These are phyloP conservation scores for Parnassius orleans DNA, from an alignment of 2,888 invertebrate genomes.

Conservation along the genomic window DNA sequence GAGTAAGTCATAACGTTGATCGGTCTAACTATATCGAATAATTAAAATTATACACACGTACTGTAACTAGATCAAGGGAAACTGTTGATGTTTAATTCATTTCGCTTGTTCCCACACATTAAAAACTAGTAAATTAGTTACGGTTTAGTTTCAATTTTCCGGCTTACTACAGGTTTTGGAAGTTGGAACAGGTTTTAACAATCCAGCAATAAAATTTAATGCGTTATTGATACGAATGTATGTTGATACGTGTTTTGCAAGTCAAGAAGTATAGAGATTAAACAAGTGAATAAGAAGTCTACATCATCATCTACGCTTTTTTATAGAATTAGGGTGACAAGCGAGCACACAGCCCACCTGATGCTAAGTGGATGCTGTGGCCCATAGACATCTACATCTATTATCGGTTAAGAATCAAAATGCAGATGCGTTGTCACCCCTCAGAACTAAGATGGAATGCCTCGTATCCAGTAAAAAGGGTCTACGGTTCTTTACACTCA, in stretches of 20 bases:
- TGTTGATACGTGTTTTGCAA: neutral
- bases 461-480: too few species aligned
- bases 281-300: too few species aligned
- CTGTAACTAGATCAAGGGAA: conserved; percentile 21
- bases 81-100: neutral
- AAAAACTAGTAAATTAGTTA: conserved; percentile 14
- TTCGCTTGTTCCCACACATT: conserved; percentile 15
- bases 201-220: neutral
- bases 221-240: neutral
- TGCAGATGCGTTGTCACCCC: too few species aligned
- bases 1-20: neutral
- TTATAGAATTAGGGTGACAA: too few species aligned
- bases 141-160: conserved; percentile 6
- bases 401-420: too few species aligned
- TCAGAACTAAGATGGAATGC: too few species aligned
- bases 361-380: too few species aligned
- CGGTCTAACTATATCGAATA: neutral
- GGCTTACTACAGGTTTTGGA: conserved; percentile 11
- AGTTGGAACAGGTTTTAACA: neutral
- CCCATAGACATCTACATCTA: too few species aligned
- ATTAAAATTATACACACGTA: neutral
- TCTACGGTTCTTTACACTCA: too few species aligned
- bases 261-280: too few species aligned
- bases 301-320: too few species aligned
- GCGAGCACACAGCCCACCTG: too few species aligned